phyloP scores from a whole-genome alignment of 2,888 invertebrate genomes.

The Sympetrum striolatum region DNA sequence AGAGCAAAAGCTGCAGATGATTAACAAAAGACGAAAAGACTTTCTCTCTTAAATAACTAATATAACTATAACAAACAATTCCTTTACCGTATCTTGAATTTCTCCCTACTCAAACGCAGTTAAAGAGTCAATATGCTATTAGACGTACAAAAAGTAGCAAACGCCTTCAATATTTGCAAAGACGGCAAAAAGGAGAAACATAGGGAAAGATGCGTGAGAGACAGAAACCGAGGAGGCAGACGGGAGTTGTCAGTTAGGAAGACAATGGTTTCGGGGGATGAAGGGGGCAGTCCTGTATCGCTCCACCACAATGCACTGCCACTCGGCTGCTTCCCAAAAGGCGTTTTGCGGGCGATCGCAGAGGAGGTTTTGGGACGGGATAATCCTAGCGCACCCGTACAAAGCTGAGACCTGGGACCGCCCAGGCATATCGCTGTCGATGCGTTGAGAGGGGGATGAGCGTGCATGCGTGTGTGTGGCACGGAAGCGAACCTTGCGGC shows the following conservation, averaged over 20 bases:
- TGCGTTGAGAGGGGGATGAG: not conserved
- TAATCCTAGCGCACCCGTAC: not conserved
- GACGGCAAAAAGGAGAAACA: too few relatives aligned
- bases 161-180: too few relatives aligned
- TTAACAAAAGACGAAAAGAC: too few relatives aligned
- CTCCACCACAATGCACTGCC: not conserved
- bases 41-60: too few relatives aligned
- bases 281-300: not conserved
- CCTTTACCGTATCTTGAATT: too few relatives aligned
- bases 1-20: too few relatives aligned
- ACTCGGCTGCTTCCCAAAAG: not conserved
- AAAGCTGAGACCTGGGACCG: not conserved
- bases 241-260: not conserved
- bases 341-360: not conserved
- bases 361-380: not conserved
- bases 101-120: too few relatives aligned
- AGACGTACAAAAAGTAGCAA: too few relatives aligned
- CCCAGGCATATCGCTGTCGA: not conserved
- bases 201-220: not conserved
- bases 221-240: not conserved
- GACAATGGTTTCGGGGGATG: not conserved
- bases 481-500: not conserved
- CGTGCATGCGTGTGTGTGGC: not conserved
- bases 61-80: too few relatives aligned
- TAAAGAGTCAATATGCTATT: too few relatives aligned